Evolutionary conservation across 1,140 invertebrate genomes (phyloP), one percentile per base, ranked within the genome.

Genomic region (Coenobita brevimanus): DNA sequence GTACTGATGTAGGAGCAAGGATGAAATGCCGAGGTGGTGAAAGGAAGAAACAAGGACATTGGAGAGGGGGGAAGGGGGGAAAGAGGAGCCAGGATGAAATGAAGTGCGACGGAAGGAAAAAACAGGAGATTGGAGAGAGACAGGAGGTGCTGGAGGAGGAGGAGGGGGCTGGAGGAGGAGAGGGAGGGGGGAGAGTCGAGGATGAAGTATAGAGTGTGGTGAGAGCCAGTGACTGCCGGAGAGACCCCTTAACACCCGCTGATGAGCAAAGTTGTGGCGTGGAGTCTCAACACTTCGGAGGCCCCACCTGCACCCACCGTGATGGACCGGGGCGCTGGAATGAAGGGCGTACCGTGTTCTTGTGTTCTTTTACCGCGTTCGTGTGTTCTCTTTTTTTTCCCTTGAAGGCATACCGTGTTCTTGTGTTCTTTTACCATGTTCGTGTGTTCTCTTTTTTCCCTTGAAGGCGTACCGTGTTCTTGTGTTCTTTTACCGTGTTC

Each of bases 221-320:
- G 54, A 80, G 76, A 62, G 27, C 27, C 60, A 10, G 2, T 67
- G 79, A 82, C 60, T 82, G 79, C 54, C 67, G 21, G 79, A 8
- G 24, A 36, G 21, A 38, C 79, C 17, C n/a, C 38, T 82, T 82
- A 82, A 82, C 79, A 82, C 60, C n/a, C 62, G n/a, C 8, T 64
- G 79, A 82, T 82, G 79, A 46, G 57, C 2, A 67, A 82, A 82
- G 79, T 82, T 82, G 79, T 82, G 4, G 60, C 15, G 27, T n/a
- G 2, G 27, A 13, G 4, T 76, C 38, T 38, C 46, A 38, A 43
- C 38, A 43, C 73, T 21, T 4, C 73, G 38, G 15, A 38, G 33
- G 13, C 24, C 10, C 3, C 73, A 41, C 0, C 41, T n/a, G 73
- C 15, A 33, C 27, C 27, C 33, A 13, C 2, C 33, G 73, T 13